Base-by-base conservation (phyloP, 53 echinoderm and acorn worm genomes). In the Antedon mediterranea region DNA sequence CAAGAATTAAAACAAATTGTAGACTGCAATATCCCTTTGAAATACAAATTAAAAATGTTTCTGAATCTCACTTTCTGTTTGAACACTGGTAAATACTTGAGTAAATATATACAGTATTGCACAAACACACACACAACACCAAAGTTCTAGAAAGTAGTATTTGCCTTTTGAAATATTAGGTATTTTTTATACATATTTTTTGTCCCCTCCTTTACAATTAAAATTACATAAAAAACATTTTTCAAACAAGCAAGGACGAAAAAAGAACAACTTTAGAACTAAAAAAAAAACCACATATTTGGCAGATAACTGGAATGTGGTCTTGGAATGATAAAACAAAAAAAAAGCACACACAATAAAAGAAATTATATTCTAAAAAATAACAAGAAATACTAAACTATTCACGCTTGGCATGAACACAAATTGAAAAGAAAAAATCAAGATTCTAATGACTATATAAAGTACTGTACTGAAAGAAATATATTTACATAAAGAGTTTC, bases 61-160 rank as follows among this genome's bases (percentile, higher is more conserved):
- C 23, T 57, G 57, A 57, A 57, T 3, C 23, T 57, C 57, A 57
- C 57, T 57, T 57, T 57, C 14, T 57, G 57, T 57, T 57, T 57
- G 23, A 57, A 57, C 57, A 13, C 57, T 57, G 57, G 57, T 26
- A 23, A 57, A 57, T 57, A 57, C 57, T 57, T 57, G 57, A 57
- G 57, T 57, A 57, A 57, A 57, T 57, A 57, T 57, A 57, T 57
- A 57, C 57, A 57, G 57, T 86, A 86, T 86, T 86, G 86, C 86
- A 86, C 86, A 86, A 85, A 86, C 86, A 79, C 71, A 73, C 82
- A 84, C 84, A 84, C 84, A 79, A 79, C 79, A 84, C 73, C 78
- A 78, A n/a, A 84, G 73, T 79, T 84, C 44, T 34, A 79, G 79
- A 84, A 84, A 70, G 74, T 83, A 2, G 23, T 18, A 57, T 57